Evolutionary conservation across 2,888 invertebrate species (phyloP), one percentile per base, ranked within the genome.

Genomic region (Melitaea athalia): DNA sequence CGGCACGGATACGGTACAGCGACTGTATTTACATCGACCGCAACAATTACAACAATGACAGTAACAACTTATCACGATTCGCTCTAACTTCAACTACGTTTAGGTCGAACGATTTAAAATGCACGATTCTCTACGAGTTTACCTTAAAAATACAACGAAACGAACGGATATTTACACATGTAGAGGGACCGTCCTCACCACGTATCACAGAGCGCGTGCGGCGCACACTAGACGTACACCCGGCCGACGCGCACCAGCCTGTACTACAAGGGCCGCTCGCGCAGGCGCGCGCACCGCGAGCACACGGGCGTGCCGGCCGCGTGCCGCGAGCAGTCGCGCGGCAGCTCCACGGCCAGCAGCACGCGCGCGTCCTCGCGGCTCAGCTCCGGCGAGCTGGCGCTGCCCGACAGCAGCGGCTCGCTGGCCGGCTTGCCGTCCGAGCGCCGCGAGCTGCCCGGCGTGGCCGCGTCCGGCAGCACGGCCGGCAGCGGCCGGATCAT

Each of bases 91-190:
- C 81, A 70, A 71, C 81, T 84, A 84, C 79, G 69, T 74, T 82
- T 78, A 83, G 85, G 77, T 86, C 81, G 85, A 89, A 89, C 87
- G 82, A 84, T 88, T 90, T 82, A 88, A 88, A 92, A 91, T 85
- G 88, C 89, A 84, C 86, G 87, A 86, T 75, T 75, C 82, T 85
- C 86, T 87, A 87, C 82, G 83, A 85, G 82, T 85, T 85, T 79
- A 87, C 84, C 86, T 90, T 91, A 91, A 86, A 86, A 83, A 89
- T 87, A 91, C 91, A 92, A 49, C 81, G 84, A 88, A 89, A 87
- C 83, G 77, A 88, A 87, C 82, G 76, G 80, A 82, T 85, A 91
- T 91, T 89, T 90, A 91, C 91, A 90, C 79, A 67, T 82, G 82
- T 82, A 83, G 84, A 85, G 84, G 87, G 87, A 88, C 38, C 38